phyloP scores from a whole-genome alignment of 1,140 invertebrate genomes.

The Argopecten irradians region DNA sequence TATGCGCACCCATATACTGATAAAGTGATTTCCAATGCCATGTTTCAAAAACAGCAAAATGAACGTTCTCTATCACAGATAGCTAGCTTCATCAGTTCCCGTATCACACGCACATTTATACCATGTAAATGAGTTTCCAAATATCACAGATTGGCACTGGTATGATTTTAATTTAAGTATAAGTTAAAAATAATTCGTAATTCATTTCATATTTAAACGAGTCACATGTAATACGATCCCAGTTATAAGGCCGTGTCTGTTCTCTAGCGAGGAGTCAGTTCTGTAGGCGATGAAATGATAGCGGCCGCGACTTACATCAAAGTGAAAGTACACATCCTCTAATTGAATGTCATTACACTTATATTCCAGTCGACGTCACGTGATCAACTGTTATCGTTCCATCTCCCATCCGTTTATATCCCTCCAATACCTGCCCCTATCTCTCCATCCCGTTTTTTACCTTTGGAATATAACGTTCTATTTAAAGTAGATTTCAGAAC shows the following conservation, averaged over 20 bases:
- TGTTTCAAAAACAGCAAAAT: slow-evolving; percentile 17
- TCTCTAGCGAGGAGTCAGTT: not conserved
- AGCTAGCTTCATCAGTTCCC: not conserved
- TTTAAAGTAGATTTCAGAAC: too few species aligned
- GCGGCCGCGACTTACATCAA: not conserved
- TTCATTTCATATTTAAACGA: slow-evolving; percentile 23
- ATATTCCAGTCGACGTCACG: not conserved
- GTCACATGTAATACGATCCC: not conserved
- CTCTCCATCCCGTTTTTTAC: not conserved
- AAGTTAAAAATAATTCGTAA: slow-evolving; percentile 3
- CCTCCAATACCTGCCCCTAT: not conserved
- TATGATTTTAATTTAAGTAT: slow-evolving; percentile 13
- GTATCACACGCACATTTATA: slow-evolving; percentile 10
- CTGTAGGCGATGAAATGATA: not conserved
- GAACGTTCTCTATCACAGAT: not conserved
- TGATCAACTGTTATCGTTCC: not conserved
- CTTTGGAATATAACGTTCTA: not conserved
- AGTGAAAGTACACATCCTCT: not conserved
- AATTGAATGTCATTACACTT: not conserved
- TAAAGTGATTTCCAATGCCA: slow-evolving; percentile 15
- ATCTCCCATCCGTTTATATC: not conserved
- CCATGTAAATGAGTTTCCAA: slow-evolving; percentile 10
- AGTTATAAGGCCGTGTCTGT: not conserved
- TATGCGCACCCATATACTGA: slow-evolving; percentile 14
- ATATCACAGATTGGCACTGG: not conserved